Percentiles rank a stretch among this genome's conserved stretches.
phyloP scores from a whole-genome alignment of 2,888 invertebrate species.

The Plebejus argus region DNA sequence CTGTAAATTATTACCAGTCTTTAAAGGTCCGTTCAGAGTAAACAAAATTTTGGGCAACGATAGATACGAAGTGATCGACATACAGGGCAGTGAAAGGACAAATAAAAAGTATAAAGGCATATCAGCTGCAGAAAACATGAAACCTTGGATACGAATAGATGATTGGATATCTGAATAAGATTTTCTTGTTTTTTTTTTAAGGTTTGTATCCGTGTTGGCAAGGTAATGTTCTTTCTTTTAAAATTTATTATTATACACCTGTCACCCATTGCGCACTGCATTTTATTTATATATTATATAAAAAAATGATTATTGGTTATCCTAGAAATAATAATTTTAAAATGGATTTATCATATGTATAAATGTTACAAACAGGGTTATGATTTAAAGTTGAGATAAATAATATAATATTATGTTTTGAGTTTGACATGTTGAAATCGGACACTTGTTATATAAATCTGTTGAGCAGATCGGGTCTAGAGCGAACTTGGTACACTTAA shows the following conservation, averaged over 20 bases:
- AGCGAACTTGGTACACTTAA: conserved; percentile 18
- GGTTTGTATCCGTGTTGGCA: too few species aligned
- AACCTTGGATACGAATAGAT: conserved; percentile 39
- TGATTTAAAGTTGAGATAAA: too few species aligned
- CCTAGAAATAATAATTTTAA: neutral
- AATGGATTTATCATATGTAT: too few species aligned
- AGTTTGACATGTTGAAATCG: neutral
- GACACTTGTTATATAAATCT: neutral
- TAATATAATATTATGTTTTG: neutral
- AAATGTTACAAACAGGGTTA: neutral
- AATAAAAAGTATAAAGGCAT: conserved; percentile 36
- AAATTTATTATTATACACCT: too few species aligned
- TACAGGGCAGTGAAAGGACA: conserved; percentile 37
- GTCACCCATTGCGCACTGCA: too few species aligned
- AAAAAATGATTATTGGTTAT: too few species aligned
- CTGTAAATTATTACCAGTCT: conserved; percentile 38
- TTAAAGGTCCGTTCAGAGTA: conserved; percentile 40
- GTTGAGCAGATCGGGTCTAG: neutral
- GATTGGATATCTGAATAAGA: conserved; percentile 32
- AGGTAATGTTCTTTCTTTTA: too few species aligned
- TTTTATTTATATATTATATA: neutral
- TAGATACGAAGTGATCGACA: conserved; percentile 37
- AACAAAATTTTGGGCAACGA: conserved; percentile 34
- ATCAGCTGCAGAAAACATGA: conserved; percentile 38
- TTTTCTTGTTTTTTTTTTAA: neutral